Conservation (phyloP, 2,888 invertebrate species). For the Leptinotarsa tumamoca region DNA sequence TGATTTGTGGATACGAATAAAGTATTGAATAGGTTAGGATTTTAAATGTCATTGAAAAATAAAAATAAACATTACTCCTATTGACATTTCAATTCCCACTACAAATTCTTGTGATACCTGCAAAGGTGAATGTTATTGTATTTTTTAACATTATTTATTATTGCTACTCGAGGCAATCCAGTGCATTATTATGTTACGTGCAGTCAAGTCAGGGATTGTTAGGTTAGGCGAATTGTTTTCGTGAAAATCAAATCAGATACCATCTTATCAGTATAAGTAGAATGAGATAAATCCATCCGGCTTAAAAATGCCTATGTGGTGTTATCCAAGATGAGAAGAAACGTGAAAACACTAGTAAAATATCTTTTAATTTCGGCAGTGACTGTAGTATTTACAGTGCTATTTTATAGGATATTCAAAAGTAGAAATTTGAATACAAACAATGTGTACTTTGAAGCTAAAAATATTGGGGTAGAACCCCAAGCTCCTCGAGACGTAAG, state of each 20-base stretch:
- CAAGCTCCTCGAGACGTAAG: conserved; percentile 50
- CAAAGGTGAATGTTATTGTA: conserved; percentile 15
- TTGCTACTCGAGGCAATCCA: neutral
- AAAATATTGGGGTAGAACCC: conserved; percentile 42
- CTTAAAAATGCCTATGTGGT: conserved; percentile 34
- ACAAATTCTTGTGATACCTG: neutral
- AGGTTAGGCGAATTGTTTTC: neutral
- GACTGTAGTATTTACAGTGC: conserved; percentile 62
- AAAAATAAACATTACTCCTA: neutral
- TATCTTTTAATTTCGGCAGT: conserved; percentile 60
- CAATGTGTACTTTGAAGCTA: conserved; percentile 27
- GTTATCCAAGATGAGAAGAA: conserved; percentile 60
- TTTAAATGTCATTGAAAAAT: no score
- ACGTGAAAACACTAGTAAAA: conserved; percentile 62
- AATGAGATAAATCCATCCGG: conserved; percentile 1
- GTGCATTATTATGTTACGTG: neutral
- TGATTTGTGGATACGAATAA: no score
- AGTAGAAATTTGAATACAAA: conserved; percentile 36
- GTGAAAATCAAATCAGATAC: neutral
- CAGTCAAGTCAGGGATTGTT: neutral
- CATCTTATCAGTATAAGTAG: conserved; percentile 9
- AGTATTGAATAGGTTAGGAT: no score
- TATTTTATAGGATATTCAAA: conserved; percentile 60
- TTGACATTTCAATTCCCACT: neutral
- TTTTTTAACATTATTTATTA: neutral